These are phyloP conservation scores for Digitonthophagus gazella DNA, from an alignment of 2,888 invertebrate species.

Conservation along the genomic window DNA sequence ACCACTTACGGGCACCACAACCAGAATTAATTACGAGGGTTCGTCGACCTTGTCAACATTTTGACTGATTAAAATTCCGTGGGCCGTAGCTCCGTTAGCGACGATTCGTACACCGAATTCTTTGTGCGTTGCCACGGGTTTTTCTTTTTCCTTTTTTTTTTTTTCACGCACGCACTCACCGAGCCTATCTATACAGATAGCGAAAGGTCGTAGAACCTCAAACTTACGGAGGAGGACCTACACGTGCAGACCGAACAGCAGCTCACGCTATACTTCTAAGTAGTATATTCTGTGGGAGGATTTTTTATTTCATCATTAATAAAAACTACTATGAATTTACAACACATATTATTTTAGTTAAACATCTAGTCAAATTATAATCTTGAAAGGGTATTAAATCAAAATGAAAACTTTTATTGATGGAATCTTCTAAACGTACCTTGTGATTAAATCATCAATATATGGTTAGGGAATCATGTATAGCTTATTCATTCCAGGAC, in stretches of 20 bases:
- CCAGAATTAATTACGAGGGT: background rate
- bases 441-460: no score
- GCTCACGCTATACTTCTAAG: background rate
- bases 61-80: constrained; percentile 3
- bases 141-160: background rate
- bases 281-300: no score
- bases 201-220: background rate
- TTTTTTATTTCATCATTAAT: no score
- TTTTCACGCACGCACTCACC: background rate
- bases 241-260: background rate
- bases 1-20: background rate
- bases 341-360: no score
- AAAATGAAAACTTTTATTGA: no score
- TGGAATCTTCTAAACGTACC: no score
- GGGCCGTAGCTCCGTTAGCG: constrained; percentile 1
- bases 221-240: background rate
- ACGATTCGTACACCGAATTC: background rate
- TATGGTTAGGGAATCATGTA: no score
- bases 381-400: no score
- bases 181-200: background rate
- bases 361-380: no score
- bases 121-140: background rate
- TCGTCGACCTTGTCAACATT: background rate
- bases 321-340: no score
- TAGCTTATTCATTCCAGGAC: no score